A percentile compares a stretch with the other conserved stretches of the same genome.
These are phyloP conservation scores for Patella depressa DNA, from an alignment of 2,888 invertebrate species.

Conservation along the genomic window DNA sequence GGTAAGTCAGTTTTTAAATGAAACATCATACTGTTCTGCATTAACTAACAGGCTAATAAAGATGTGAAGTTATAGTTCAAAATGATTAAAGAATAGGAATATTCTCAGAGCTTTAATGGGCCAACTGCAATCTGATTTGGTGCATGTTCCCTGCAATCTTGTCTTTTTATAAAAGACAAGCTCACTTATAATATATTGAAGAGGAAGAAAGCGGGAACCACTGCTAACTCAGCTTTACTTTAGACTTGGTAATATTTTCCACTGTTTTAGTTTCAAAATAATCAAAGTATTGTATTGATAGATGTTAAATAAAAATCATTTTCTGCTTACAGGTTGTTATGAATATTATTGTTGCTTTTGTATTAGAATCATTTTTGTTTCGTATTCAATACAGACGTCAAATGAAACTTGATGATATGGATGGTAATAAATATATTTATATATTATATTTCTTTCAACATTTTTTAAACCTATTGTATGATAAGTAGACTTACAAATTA, in stretches of 20 bases:
- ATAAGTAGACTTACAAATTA: background rate
- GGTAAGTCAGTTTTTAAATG: constrained; percentile 72
- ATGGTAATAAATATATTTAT: constrained; percentile 46
- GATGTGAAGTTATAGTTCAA: background rate
- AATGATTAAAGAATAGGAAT: background rate
- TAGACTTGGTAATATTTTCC: too few relatives aligned
- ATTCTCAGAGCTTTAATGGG: background rate
- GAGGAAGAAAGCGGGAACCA: too few relatives aligned
- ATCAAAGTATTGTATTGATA: too few relatives aligned
- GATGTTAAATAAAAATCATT: background rate
- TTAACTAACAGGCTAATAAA: too few relatives aligned
- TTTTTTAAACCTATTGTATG: background rate
- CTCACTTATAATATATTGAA: too few relatives aligned
- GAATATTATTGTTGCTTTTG: constrained; percentile 90
- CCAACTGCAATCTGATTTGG: background rate
- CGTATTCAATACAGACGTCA: constrained; percentile 88
- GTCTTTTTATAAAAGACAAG: background rate
- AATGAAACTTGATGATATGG: constrained; percentile 76
- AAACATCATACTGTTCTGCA: too few relatives aligned
- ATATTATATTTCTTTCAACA: constrained; percentile 3
- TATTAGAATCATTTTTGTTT: constrained; percentile 89
- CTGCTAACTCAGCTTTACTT: too few relatives aligned
- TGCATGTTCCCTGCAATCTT: background rate
- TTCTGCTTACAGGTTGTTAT: constrained; percentile 76
- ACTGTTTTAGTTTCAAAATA: too few relatives aligned